Conservation (phyloP, 2,113 vertebrate species). For the Peromyscus maniculatus region DNA sequence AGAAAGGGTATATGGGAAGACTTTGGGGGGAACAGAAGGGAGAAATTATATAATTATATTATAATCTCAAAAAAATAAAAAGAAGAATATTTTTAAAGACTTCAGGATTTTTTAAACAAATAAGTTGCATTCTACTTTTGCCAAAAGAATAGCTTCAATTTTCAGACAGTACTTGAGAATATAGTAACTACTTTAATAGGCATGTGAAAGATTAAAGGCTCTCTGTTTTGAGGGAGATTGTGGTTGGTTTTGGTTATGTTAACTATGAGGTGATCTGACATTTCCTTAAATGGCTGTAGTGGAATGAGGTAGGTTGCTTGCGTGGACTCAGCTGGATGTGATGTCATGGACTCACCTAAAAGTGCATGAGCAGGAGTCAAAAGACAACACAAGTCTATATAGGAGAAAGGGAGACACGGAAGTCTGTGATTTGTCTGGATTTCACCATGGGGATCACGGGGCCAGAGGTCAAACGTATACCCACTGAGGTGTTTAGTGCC, state of each 20-base stretch:
- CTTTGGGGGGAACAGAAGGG: neutral
- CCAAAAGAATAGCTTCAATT: neutral
- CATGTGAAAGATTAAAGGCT: neutral
- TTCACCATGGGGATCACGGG: neutral
- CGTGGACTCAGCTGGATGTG: neutral
- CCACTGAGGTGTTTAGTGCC: neutral
- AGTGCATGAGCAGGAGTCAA: neutral
- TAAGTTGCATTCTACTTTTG: too few relatives aligned
- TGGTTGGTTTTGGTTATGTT: neutral
- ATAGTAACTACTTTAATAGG: neutral
- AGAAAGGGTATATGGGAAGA: neutral
- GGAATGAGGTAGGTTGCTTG: neutral
- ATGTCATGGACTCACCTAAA: neutral
- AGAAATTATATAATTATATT: neutral
- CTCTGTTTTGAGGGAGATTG: neutral
- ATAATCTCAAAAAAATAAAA: neutral
- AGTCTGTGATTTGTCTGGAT: neutral
- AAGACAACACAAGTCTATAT: neutral
- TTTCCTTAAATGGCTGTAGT: neutral
- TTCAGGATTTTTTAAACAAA: neutral
- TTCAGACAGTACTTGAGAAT: conserved; percentile 15
- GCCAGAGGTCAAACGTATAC: neutral
- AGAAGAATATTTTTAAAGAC: neutral
- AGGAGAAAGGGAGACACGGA: neutral
- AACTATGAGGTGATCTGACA: neutral